Conservation (phyloP, 2,888 invertebrate genomes). For the Electrophaes corylata region DNA sequence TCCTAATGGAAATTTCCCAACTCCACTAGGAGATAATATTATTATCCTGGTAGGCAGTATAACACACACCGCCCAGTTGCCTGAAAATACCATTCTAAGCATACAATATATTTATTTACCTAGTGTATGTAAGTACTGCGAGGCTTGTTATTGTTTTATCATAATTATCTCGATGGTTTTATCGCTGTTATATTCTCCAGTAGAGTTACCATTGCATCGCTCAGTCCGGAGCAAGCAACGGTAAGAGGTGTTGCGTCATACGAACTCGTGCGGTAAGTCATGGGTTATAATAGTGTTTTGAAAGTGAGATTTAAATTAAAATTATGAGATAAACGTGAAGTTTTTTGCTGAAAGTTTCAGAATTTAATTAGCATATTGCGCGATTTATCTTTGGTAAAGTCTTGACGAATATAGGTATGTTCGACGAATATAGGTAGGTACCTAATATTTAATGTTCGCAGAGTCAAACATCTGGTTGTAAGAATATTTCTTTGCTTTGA, state of each 20-base stretch:
- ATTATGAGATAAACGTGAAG: not conserved
- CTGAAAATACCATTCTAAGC: not conserved
- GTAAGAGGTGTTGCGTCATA: slow-evolving; percentile 4
- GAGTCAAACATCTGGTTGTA: too few species aligned
- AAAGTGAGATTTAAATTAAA: not conserved
- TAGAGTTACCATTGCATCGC: not conserved
- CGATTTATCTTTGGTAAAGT: too few species aligned
- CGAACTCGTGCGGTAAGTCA: slow-evolving; percentile 13
- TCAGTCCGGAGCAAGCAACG: slow-evolving; percentile 10
- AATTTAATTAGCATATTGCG: too few species aligned
- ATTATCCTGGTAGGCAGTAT: too few species aligned
- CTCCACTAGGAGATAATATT: too few species aligned
- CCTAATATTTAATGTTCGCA: not conserved
- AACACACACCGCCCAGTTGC: too few species aligned
- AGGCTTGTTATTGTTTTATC: slow-evolving; percentile 10
- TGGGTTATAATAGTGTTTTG: not conserved
- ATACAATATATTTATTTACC: not conserved
- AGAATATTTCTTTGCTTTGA: too few species aligned
- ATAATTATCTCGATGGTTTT: not conserved
- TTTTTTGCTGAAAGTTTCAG: too few species aligned
- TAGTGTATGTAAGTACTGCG: not conserved
- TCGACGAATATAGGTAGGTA: not conserved
- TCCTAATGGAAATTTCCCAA: too few species aligned
- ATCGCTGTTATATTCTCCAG: not conserved
- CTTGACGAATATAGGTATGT: not conserved